Evolutionary conservation across 2,888 invertebrate genomes (phyloP), one percentile per base, ranked within the genome.

Genomic region (Lamproptera curius): DNA sequence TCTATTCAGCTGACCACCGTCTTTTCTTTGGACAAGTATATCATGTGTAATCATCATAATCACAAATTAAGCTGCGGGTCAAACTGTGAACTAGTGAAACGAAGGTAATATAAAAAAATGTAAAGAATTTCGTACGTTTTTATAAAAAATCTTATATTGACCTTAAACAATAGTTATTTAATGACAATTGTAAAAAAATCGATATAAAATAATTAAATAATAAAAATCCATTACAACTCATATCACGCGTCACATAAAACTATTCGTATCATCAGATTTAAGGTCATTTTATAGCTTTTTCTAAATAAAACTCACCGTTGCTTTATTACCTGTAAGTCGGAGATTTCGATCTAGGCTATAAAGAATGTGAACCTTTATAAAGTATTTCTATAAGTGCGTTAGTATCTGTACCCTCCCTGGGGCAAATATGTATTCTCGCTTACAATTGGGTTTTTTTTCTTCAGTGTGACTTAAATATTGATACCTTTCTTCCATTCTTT

Each of bases 381-480:
- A 34, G 33, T 20, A 33, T 33, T 33, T 33, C 42, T 14, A 42
- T 33, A 42, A 42, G 20, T 33, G 42, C 16, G 13, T 42, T 33
- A 42, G 31, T 31, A 11, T 31, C 33, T n/a, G n/a, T 5, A 13
- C 16, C 13, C 10, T 17, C 33, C 33, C 42, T 31, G 10, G 42
- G 42, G 42, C 16, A 17, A 42, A 16, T 31, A 33, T 31, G 13
- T 42, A 42, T 33, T 42, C 33, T 10, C 10, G 8, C 28, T 10
- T 9, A 28, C 4, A 10, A 28, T 6, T n/a, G 28, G 28, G 10
- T 10, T n/a, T 28, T 28, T 28, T 28, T 28, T n/a, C 10, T 38
- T 23, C 14, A 14, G 6, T 40, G 26, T 14, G 1, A 26, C 6
- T 20, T 6, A 6, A 20, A 20, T 6, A 20, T 20, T 20, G 20